Evolutionary conservation across 1,140 invertebrate species (phyloP).

Genomic region (Periplaneta americana): DNA sequence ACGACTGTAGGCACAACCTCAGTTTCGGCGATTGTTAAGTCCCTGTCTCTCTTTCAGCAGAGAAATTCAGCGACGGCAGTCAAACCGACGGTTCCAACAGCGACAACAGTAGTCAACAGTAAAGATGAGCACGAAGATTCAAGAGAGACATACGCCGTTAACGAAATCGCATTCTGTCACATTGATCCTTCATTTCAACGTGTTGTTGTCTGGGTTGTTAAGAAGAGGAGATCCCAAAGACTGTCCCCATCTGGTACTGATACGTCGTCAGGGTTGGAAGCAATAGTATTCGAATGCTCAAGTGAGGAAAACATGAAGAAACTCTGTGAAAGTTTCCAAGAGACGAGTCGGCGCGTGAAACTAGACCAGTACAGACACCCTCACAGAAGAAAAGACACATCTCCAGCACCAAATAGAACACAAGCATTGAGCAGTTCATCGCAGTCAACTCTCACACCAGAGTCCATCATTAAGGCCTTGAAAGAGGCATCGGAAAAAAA

Average conservation of each 20-base stretch:
- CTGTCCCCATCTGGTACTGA: neutral
- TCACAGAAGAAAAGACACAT: neutral
- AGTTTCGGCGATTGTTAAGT: neutral
- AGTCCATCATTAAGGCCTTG: neutral
- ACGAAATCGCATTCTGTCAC: constrained; percentile 33
- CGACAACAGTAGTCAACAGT: neutral
- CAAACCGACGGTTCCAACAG: neutral
- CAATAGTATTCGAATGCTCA: constrained; percentile 35
- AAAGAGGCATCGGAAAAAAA: neutral
- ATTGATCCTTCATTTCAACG: constrained; percentile 33
- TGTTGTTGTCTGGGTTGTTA: constrained; percentile 35
- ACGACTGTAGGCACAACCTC: neutral
- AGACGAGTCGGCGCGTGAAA: constrained; percentile 22
- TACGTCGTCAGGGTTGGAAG: constrained; percentile 24
- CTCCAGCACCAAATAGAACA: neutral
- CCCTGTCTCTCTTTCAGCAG: neutral
- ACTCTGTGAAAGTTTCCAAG: constrained; percentile 34
- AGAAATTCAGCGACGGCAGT: neutral
- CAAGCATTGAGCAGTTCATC: neutral
- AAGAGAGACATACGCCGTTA: constrained; percentile 20
- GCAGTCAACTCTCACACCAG: neutral
- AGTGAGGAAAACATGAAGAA: constrained; percentile 28
- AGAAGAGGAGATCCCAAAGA: constrained; percentile 15
- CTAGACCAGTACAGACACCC: constrained; percentile 15
- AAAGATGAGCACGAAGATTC: neutral